Evolutionary conservation across 2,888 invertebrate genomes (phyloP).

Genomic region (Chironomus tentans): DNA sequence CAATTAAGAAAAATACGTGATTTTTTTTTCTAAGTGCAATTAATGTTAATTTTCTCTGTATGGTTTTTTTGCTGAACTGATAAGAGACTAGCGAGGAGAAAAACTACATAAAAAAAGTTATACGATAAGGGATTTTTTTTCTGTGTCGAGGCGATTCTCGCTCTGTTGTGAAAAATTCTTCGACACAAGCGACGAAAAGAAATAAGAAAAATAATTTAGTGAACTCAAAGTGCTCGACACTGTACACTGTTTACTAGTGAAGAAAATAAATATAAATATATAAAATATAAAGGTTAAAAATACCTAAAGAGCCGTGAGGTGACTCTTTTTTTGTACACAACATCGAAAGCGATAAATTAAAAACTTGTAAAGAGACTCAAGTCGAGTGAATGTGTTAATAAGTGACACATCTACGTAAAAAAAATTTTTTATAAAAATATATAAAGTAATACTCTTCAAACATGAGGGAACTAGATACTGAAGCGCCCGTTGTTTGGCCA

Average conservation of each 20-base stretch:
- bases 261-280: not conserved
- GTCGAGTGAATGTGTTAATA: slow-evolving; percentile 22
- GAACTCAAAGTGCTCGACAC: slow-evolving; percentile 10
- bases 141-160: not conserved
- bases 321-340: slow-evolving; percentile 11
- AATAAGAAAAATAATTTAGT: not conserved
- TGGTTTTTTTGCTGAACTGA: slow-evolving; percentile 7
- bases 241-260: not conserved
- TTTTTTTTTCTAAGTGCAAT: slow-evolving; percentile 17
- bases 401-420: slow-evolving; percentile 9
- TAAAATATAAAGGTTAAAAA: slow-evolving; percentile 22
- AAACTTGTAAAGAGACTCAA: slow-evolving; percentile 1
- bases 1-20: slow-evolving; percentile 16
- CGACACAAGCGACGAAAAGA: not conserved
- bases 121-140: slow-evolving; percentile 8
- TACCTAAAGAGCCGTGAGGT: slow-evolving; percentile 16
- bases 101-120: not conserved
- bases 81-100: slow-evolving; percentile 8
- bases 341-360: slow-evolving; percentile 11
- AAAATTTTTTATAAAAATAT: not conserved
- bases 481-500: slow-evolving; percentile 17
- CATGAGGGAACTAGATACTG: slow-evolving; percentile 23
- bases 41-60: too few species aligned
- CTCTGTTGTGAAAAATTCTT: not conserved
- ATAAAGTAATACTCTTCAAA: not conserved